Evolutionary conservation across 2,888 invertebrate species (phyloP), one percentile per base, ranked within the genome.

Genomic region (Adelognathus sp.): DNA sequence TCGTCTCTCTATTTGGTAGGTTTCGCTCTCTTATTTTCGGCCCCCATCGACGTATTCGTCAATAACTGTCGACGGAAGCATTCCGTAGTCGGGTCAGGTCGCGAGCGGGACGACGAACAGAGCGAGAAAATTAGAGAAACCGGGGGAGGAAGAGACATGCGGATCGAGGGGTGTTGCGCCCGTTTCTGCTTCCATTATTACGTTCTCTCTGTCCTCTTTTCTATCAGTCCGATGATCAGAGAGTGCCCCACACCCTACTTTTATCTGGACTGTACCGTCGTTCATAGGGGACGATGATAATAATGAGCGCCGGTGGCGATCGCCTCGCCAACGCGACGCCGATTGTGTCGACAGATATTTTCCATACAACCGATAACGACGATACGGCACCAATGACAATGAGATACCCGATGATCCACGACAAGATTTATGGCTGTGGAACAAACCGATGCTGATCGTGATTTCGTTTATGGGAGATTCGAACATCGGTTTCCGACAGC

Each of bases 141-240:
- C 18, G 72, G 66, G 72, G 24, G 54, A 50, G 29, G 44, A 50
- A 39, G 39, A 29, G 21, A 33, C 33, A 33, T 11, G 31, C 39
- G 56, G 33, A 27, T 54, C 21, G 54, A 39, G 63, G 29, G 16
- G 50, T 61, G 33, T 18, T 29, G 46, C 24, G 56, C 31, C 11
- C 11, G 44, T 58, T 61, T 61, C 24, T 52, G 46, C 33, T 71
- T 71, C 71, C 39, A 77, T 77, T 77, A 74, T 80, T 80, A 52
- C 60, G 41, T 31, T 61, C n/a, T 18, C 31, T 33, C 27, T 18
- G 24, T 69, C 39, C 16, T 36, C 29, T 46, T 54, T 29, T 61
- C 39, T 54, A 75, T 75, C 67, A 29, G 50, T 71, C 61, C 14
- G 56, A 16, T 70, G 56, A 64, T 58, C 56, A 27, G 16, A 52